A percentile compares a stretch with the other conserved stretches of the same genome.
These are phyloP conservation scores for Cryptoprocta ferox DNA, from an alignment of 2,797 vertebrate genomes.

Conservation along the genomic window DNA sequence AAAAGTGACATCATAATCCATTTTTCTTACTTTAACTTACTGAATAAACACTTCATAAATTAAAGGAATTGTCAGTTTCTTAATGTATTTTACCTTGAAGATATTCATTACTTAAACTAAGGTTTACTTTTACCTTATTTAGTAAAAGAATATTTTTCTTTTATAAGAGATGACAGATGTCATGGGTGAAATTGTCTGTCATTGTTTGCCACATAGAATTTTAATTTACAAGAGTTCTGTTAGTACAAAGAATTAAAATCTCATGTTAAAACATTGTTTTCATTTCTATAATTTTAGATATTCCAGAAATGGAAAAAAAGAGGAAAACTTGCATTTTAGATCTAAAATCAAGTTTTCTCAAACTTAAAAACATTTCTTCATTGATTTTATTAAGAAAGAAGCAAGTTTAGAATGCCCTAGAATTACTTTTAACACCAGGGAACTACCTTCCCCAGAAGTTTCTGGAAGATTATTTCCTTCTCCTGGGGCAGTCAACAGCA, in stretches of 20 bases:
- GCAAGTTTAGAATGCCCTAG: not conserved
- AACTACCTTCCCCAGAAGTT: not conserved
- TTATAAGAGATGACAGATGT: not conserved
- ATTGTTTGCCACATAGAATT: not conserved
- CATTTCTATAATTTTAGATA: conserved; percentile 40
- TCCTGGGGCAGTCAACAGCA: not conserved
- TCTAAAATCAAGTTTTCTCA: not conserved
- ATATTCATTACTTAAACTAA: not conserved
- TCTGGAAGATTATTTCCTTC: not conserved
- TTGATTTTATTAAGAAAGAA: conserved; percentile 29
- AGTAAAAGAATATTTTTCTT: not conserved
- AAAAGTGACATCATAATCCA: not conserved
- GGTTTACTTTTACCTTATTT: conserved; percentile 5
- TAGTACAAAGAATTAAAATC: conserved; percentile 43
- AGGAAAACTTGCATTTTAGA: not conserved
- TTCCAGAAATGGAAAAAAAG: not conserved
- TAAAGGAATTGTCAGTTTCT: not conserved
- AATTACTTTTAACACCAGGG: not conserved
- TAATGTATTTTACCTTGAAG: conserved; percentile 22
- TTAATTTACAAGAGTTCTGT: conserved; percentile 43
- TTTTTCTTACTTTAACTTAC: not conserved
- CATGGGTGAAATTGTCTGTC: not conserved
- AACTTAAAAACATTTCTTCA: not conserved
- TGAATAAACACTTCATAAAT: not conserved
- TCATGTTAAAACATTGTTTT: conserved; percentile 39